Evolutionary conservation across 2,797 vertebrate genomes (phyloP), one percentile per base, ranked within the genome.

Genomic region (Cuniculus paca): DNA sequence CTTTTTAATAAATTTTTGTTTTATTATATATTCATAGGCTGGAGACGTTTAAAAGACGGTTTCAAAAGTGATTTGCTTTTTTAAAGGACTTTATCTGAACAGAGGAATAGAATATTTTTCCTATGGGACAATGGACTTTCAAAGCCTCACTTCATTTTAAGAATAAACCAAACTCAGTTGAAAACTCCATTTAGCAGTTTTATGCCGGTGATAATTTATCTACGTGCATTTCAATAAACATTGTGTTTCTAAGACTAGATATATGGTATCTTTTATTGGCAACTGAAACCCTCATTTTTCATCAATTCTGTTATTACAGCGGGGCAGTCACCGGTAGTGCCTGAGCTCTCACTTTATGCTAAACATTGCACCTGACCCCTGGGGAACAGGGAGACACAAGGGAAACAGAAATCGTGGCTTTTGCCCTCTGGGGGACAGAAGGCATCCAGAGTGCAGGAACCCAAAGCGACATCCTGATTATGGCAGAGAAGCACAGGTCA

Each of bases 171-270:
- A 50, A 1, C 79, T 87, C 90, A 84, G 88, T 72, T 95, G 96
- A 93, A 95, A 98, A 95, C 88, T 97, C 94, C 90, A 74, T 96
- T 96, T 85, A 97, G 83, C 77, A 92, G 90, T 97, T 97, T 97
- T 97, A 79, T 97, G 94, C 95, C 77, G 65, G 56, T 92, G 72
- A 93, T 97, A 97, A 82, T 96, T 98, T 98, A 98, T 98, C 98
- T 97, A 96, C 97, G 95, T 96, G 88, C 88, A 97, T 97, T 97
- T 97, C 95, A 98, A 98, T 98, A 98, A 98, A 98, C 87, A 82
- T 97, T 98, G 97, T 97, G 77, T 97, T 98, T 98, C 94, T 97
- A 98, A 96, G 81, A 94, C 94, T 83, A 77, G 34, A 87, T 68
- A 92, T 61, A 85, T 58, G 2, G 80, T 97, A 74, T 74, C 77